phyloP scores from a whole-genome alignment of 2,888 invertebrate genomes.

The Stictocephala bisonia region DNA sequence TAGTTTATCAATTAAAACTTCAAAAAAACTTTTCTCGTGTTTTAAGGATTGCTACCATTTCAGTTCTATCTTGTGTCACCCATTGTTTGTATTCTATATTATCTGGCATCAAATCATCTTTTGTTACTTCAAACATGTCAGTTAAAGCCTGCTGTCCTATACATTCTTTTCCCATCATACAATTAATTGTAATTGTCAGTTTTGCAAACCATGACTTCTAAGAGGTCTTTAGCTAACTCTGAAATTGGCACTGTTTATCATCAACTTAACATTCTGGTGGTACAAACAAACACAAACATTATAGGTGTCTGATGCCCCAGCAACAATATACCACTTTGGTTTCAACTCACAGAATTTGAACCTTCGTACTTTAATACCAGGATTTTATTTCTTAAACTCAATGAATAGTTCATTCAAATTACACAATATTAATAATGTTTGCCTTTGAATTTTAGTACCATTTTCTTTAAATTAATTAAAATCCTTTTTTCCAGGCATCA shows the following conservation, averaged over 20 bases:
- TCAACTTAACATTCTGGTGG: slow-evolving; percentile 21
- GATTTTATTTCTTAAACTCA: slow-evolving; percentile 33
- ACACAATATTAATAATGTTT: no score
- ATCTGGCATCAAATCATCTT: slow-evolving; percentile 28
- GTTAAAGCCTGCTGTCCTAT: slow-evolving; percentile 7
- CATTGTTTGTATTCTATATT: slow-evolving; percentile 31
- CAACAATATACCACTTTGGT: slow-evolving; percentile 40
- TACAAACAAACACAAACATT: slow-evolving; percentile 16
- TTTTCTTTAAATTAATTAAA: no score
- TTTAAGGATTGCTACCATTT: slow-evolving; percentile 7
- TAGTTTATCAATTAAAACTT: slow-evolving; percentile 8
- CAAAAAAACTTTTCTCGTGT: slow-evolving; percentile 20
- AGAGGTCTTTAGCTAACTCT: slow-evolving; percentile 9
- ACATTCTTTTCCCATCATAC: slow-evolving; percentile 27
- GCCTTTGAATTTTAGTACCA: no score
- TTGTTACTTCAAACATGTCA: slow-evolving; percentile 24
- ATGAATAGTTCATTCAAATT: no score
- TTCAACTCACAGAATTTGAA: slow-evolving; percentile 44
- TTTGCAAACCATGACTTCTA: slow-evolving; percentile 20
- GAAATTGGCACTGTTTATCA: slow-evolving; percentile 5
- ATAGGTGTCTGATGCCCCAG: not conserved
- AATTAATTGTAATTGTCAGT: slow-evolving; percentile 9
- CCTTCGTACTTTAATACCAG: slow-evolving; percentile 28
- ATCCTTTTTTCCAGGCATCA: no score
- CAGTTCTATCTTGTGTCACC: slow-evolving; percentile 18